Evolutionary conservation across 2,113 vertebrate species (phyloP).

Genomic region (Anoplopoma fimbria): DNA sequence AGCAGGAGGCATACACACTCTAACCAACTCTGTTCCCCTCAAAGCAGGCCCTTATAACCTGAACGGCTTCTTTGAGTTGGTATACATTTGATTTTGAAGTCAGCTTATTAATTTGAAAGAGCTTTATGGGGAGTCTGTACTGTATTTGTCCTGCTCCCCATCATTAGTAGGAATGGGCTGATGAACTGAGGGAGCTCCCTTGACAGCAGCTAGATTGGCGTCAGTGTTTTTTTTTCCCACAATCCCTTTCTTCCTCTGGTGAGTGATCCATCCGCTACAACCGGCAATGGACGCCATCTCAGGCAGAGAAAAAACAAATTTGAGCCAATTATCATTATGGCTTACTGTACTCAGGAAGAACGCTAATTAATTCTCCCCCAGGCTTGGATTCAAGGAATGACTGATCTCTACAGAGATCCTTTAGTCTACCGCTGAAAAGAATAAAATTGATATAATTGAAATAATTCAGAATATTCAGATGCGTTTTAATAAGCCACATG

Average conservation of each 20-base stretch:
- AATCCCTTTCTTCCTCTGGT: slow-evolving; percentile 72
- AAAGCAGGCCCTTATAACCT: slow-evolving; percentile 44
- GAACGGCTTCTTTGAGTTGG: slow-evolving; percentile 9
- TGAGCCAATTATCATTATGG: slow-evolving; percentile 80
- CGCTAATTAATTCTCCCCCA: slow-evolving; percentile 82
- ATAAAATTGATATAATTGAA: slow-evolving; percentile 62
- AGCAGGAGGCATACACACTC: slow-evolving; percentile 32
- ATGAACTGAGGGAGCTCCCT: slow-evolving; percentile 70
- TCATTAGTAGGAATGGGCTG: slow-evolving; percentile 63
- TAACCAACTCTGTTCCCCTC: slow-evolving; percentile 33
- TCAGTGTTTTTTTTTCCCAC: slow-evolving; percentile 66
- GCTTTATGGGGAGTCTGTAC: too few species aligned
- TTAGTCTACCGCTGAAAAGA: slow-evolving; percentile 56
- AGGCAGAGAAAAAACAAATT: slow-evolving; percentile 72
- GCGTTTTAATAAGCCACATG: slow-evolving; percentile 12
- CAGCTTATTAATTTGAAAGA: slow-evolving; percentile 51
- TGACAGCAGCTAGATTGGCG: slow-evolving; percentile 73
- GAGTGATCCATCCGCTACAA: slow-evolving; percentile 70
- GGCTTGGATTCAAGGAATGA: slow-evolving; percentile 69
- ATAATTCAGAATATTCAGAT: slow-evolving; percentile 16
- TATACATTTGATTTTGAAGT: slow-evolving; percentile 48
- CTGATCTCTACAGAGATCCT: slow-evolving; percentile 54
- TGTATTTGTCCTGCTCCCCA: slow-evolving; percentile 45
- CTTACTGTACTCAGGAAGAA: slow-evolving; percentile 69
- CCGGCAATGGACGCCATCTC: slow-evolving; percentile 50